phyloP scores from a whole-genome alignment of 2,113 vertebrate species.

The Cyphomyrus discorhynchus region DNA sequence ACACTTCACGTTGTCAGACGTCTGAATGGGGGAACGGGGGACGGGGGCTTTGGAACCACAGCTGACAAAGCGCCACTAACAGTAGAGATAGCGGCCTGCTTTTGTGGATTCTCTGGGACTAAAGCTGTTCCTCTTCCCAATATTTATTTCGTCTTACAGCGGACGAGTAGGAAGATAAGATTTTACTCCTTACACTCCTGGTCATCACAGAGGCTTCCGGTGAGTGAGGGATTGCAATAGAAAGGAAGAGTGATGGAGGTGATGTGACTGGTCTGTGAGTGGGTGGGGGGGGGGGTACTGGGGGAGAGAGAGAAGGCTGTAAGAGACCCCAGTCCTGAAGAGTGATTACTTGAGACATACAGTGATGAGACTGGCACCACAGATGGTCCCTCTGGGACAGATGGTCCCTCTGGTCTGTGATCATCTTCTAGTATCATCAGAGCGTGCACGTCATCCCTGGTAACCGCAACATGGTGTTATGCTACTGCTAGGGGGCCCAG shows the following conservation, averaged over 20 bases:
- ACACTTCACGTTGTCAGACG: slow-evolving; percentile 27
- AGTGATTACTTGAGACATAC: not conserved
- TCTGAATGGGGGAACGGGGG: not conserved
- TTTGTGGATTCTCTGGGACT: not conserved
- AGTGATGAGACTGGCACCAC: not conserved
- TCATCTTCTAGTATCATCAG: not conserved
- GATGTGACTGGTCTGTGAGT: not conserved
- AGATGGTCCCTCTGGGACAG: not conserved
- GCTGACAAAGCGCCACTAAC: not conserved
- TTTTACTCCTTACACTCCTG: not conserved
- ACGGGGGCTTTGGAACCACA: not conserved
- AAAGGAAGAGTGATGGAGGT: not conserved
- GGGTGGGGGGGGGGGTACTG: not conserved
- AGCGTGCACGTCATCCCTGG: not conserved
- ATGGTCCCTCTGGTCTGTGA: not conserved
- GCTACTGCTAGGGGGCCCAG: not conserved
- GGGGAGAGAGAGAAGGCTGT: not conserved
- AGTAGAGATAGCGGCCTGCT: not conserved
- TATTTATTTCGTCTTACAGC: not conserved
- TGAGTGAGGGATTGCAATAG: slow-evolving; percentile 9
- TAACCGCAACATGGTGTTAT: not conserved
- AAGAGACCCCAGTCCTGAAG: not conserved
- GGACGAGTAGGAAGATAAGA: slow-evolving; percentile 21
- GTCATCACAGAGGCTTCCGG: not conserved
- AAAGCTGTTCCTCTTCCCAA: not conserved